Evolutionary conservation across 2,113 vertebrate species (phyloP).

Genomic region (Chrysemys picta): DNA sequence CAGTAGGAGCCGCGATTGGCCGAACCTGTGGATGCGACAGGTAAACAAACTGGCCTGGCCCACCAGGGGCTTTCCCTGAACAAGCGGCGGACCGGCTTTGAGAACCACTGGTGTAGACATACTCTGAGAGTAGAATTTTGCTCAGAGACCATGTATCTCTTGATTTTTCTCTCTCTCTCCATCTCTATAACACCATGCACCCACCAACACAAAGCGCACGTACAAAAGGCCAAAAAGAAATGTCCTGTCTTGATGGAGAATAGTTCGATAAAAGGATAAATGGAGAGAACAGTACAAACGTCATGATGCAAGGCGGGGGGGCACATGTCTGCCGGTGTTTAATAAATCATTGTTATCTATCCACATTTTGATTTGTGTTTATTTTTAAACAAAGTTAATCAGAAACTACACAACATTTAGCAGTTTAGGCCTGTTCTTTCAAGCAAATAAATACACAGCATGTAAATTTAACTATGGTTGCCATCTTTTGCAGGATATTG

Average conservation of each 20-base stretch:
- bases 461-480: background rate
- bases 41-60: no score
- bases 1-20: no score
- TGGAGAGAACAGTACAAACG: background rate
- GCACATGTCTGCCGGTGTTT: background rate
- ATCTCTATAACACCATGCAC: no score
- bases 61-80: no score
- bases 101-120: no score
- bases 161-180: background rate
- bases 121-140: background rate
- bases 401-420: background rate
- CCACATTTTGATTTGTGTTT: background rate
- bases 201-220: background rate
- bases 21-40: no score
- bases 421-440: background rate
- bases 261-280: background rate
- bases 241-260: background rate
- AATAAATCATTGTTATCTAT: background rate
- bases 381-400: background rate
- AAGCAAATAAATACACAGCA: background rate
- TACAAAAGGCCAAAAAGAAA: background rate
- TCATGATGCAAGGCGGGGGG: background rate
- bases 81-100: no score
- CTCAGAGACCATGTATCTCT: background rate
- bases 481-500: conserved; percentile 57